Evolutionary conservation across 2,797 vertebrate genomes (phyloP).

Genomic region (Triplophysa bombifrons): DNA sequence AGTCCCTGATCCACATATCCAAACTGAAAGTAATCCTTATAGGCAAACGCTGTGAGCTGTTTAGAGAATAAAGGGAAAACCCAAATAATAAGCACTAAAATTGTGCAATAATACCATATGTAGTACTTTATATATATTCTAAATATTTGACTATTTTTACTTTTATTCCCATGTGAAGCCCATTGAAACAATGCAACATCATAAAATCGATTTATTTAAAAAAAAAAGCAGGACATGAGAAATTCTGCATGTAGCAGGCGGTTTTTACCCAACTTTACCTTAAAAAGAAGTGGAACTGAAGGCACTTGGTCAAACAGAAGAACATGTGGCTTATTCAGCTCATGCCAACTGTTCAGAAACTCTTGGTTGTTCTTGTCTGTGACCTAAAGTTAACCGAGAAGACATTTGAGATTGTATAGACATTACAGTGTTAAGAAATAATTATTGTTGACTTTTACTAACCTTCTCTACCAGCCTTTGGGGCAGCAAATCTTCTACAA

Average conservation of each 20-base stretch:
- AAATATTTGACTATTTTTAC: no score
- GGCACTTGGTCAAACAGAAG: slow-evolving; percentile 94
- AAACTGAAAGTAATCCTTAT: slow-evolving; percentile 91
- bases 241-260: background rate
- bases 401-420: background rate
- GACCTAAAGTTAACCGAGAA: slow-evolving; percentile 72
- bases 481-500: slow-evolving; percentile 93
- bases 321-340: slow-evolving; percentile 92
- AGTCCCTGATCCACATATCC: slow-evolving; percentile 90
- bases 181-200: no score
- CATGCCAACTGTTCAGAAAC: slow-evolving; percentile 91
- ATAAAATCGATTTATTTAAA: no score
- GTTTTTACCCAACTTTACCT: slow-evolving; percentile 75
- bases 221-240: background rate
- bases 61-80: background rate
- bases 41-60: slow-evolving; percentile 90
- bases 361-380: slow-evolving; percentile 86
- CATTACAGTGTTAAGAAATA: background rate
- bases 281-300: slow-evolving; percentile 84
- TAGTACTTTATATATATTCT: no score
- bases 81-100: background rate
- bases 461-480: slow-evolving; percentile 93
- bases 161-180: no score
- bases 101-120: no score
- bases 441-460: slow-evolving; percentile 4